Evolutionary conservation across 35 echinoderm and acorn worm genomes (phyloP).

Genomic region (Anneissia japonica): DNA sequence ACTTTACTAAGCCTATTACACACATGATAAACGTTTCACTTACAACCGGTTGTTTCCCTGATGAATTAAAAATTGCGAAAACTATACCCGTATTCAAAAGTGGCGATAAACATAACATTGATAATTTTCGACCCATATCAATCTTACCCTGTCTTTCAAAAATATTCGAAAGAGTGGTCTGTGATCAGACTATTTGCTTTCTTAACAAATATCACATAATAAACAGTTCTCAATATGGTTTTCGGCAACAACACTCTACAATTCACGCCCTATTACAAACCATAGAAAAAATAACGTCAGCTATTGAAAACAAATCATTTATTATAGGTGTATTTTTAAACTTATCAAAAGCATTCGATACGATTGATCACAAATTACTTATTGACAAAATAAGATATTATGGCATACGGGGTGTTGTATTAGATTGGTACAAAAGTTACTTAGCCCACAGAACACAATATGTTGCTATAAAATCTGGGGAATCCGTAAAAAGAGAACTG

Average conservation of each 20-base stretch:
- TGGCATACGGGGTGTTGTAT: conserved; percentile 24
- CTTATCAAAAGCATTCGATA: conserved; percentile 64
- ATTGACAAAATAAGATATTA: conserved; percentile 23
- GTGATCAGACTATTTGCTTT: not conserved
- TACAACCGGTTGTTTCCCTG: not conserved
- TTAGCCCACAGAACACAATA: conserved; percentile 28
- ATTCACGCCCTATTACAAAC: not conserved
- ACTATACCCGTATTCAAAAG: not conserved
- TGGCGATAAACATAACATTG: not conserved
- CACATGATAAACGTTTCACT: not conserved
- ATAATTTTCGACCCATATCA: conserved; percentile 17
- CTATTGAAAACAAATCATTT: not conserved
- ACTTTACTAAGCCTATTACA: not conserved
- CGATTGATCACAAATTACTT: conserved; percentile 33
- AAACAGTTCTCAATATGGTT: not conserved
- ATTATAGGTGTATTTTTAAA: not conserved
- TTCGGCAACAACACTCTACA: not conserved
- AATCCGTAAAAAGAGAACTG: no score
- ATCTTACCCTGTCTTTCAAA: conserved; percentile 8
- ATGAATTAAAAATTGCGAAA: not conserved
- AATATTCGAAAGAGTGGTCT: conserved; percentile 9
- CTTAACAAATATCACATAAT: not conserved
- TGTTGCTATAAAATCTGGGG: not conserved
- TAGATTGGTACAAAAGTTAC: conserved; percentile 39
- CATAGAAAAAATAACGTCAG: not conserved